Conservation (phyloP, 2,113 vertebrate genomes). For the Balaenoptera acutorostrata region DNA sequence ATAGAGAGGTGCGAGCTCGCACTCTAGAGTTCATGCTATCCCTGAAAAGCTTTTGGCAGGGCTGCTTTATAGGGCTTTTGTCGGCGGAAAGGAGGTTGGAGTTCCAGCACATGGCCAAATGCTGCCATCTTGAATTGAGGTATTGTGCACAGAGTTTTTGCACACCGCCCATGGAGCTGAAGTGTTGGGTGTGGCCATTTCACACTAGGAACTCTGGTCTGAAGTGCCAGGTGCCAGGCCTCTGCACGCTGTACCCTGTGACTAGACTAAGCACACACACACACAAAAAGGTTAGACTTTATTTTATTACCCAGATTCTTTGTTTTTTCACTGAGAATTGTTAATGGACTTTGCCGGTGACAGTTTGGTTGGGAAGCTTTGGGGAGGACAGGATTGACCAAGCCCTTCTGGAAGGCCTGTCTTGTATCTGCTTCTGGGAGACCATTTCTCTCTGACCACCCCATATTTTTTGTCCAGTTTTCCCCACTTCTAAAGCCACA, state of each 20-base stretch:
- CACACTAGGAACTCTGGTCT: too few species aligned
- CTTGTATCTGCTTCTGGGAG: background rate
- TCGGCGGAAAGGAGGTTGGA: background rate
- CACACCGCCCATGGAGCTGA: too few species aligned
- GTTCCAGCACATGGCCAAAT: too few species aligned
- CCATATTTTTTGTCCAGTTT: background rate
- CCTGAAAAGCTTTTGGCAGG: background rate
- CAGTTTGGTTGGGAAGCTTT: background rate
- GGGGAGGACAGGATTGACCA: background rate
- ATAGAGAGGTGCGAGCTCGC: background rate
- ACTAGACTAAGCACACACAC: too few species aligned
- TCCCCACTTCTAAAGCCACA: background rate
- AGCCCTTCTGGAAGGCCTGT: background rate
- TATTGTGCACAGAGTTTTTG: too few species aligned
- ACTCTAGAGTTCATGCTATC: background rate
- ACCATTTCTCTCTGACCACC: background rate
- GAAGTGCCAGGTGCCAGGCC: too few species aligned
- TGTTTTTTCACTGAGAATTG: too few species aligned
- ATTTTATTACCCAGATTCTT: too few species aligned
- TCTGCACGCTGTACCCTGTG: too few species aligned
- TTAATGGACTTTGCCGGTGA: background rate
- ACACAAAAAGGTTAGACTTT: too few species aligned
- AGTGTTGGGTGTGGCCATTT: too few species aligned
- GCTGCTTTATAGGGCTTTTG: background rate
- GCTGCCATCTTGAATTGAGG: too few species aligned